phyloP scores from a whole-genome alignment of 2,113 vertebrate species.

The Megalops atlanticus region DNA sequence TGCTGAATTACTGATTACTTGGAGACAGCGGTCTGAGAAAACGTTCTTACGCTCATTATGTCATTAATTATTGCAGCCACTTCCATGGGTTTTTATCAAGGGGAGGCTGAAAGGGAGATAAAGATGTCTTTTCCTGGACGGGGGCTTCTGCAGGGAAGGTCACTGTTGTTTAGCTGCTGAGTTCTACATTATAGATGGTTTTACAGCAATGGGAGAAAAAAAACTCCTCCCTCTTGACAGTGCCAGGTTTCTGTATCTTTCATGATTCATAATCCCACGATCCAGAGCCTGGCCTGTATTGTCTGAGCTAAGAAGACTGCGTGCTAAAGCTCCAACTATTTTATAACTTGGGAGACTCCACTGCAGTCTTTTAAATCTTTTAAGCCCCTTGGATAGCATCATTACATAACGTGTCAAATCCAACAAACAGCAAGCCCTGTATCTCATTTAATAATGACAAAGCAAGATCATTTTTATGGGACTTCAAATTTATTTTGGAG shows the following conservation, averaged over 20 bases:
- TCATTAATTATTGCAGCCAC: constrained; percentile 84
- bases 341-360: no score
- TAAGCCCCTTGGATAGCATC: no score
- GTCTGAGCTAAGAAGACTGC: not conserved
- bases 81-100: constrained; percentile 75
- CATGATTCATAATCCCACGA: constrained; percentile 17
- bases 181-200: constrained; percentile 25
- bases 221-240: constrained; percentile 8
- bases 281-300: not conserved
- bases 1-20: constrained; percentile 83
- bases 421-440: no score
- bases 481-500: no score
- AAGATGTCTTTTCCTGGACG: constrained; percentile 29
- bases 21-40: constrained; percentile 84
- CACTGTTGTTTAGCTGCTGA: constrained; percentile 21
- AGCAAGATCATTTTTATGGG: no score
- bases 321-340: not conserved
- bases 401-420: no score
- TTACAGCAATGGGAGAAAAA: not conserved
- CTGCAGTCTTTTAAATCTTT: no score
- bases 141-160: not conserved
- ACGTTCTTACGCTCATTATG: constrained; percentile 77
- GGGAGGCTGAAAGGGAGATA: constrained; percentile 58
- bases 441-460: no score
- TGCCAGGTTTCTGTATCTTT: constrained; percentile 7